These are phyloP conservation scores for Popillia japonica DNA, from an alignment of 1,140 invertebrate genomes.

Conservation along the genomic window DNA sequence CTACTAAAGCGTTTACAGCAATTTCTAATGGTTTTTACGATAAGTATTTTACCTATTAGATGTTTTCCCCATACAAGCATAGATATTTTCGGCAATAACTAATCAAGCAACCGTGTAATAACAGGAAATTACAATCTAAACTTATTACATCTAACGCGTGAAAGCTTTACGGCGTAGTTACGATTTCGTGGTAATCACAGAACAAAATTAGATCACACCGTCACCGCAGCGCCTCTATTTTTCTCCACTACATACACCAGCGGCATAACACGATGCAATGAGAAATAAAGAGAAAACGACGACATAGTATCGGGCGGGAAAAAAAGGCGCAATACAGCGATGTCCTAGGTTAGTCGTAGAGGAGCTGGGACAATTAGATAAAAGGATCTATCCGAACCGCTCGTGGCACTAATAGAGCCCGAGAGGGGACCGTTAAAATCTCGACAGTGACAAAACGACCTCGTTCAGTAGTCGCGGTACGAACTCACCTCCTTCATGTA, in stretches of 20 bases:
- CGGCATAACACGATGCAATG: not conserved
- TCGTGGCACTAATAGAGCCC: constrained; percentile 14
- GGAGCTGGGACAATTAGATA: constrained; percentile 23
- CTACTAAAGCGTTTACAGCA: no score
- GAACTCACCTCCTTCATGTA: not conserved
- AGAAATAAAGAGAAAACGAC: not conserved
- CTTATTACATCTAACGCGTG: not conserved
- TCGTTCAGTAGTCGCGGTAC: not conserved
- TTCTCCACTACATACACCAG: not conserved
- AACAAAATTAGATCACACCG: not conserved
- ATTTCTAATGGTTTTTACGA: no score
- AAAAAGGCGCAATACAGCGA: not conserved
- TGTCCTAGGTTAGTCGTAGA: constrained; percentile 9
- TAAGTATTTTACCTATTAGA: no score
- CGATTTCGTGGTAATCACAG: not conserved
- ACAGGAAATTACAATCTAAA: not conserved
- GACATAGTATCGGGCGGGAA: not conserved
- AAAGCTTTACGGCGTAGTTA: not conserved
- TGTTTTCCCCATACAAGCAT: no score
- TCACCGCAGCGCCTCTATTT: not conserved
- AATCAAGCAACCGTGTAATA: not conserved
- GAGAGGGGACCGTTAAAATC: constrained; percentile 13
- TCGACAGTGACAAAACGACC: constrained; percentile 30
- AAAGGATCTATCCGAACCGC: no score
- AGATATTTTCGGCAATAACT: no score